A percentile compares a stretch with the other conserved stretches of the same genome.
These are phyloP conservation scores for Aricia artaxerxes DNA, from an alignment of 2,888 invertebrate genomes.

Conservation along the genomic window DNA sequence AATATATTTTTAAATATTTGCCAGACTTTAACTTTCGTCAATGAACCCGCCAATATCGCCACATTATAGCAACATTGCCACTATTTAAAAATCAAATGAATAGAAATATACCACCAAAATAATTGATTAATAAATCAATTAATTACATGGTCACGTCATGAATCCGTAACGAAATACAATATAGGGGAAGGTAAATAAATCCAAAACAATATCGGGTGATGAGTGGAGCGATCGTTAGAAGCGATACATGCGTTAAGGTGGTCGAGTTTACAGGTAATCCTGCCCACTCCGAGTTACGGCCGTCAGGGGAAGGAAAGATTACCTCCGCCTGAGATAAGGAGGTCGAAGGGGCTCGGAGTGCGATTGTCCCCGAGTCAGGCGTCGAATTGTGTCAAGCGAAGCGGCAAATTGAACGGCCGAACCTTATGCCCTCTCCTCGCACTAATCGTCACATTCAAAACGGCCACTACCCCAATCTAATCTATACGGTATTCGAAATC, in stretches of 20 bases:
- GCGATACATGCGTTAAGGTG: constrained; percentile 77
- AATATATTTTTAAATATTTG: neutral
- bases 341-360: constrained; percentile 79
- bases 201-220: constrained; percentile 56
- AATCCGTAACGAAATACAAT: neutral
- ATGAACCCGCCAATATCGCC: neutral
- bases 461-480: constrained; percentile 70
- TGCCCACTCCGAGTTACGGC: constrained; percentile 80
- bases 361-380: constrained; percentile 81
- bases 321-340: constrained; percentile 80
- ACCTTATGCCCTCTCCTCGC: constrained; percentile 73
- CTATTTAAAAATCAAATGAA: neutral
- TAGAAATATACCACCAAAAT: neutral
- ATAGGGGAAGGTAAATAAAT: constrained; percentile 39
- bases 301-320: constrained; percentile 80
- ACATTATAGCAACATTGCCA: neutral
- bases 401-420: constrained; percentile 80
- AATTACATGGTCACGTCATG: neutral
- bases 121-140: neutral
- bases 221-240: constrained; percentile 72
- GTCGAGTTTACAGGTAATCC: constrained; percentile 79
- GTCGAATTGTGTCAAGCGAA: constrained; percentile 81
- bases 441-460: constrained; percentile 77
- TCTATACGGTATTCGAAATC: constrained; percentile 60
- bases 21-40: neutral